Base-by-base conservation (phyloP, 2,888 invertebrate genomes). In the Phaedon cochleariae region DNA sequence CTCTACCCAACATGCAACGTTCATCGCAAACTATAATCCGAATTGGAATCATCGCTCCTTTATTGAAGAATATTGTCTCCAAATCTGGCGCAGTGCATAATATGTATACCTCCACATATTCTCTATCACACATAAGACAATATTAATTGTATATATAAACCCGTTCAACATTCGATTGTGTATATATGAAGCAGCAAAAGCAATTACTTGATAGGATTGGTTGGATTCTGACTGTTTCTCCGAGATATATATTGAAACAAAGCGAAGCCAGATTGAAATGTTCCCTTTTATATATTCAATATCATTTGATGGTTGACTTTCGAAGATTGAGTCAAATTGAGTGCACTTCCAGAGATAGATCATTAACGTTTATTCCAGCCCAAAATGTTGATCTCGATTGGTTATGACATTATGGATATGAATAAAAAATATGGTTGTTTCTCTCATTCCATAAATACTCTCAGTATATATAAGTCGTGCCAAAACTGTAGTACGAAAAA, bases 161-260 rank as follows among this genome's bases (percentile, higher is more conserved):
- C 67, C 67, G 73, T 70, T 64, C 70, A 68, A 65, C 63, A 66
- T 73, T 73, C 73, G 75, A 74, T 74, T 76, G 75, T 76, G 73
- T 73, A 74, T 73, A 74, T 73, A 75, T 68, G 73, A 69, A 71
- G 73, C 70, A 71, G 74, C 73, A 71, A 74, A 76, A 74, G 75
- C 75, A 76, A 76, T 76, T 76, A 76, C 74, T 72, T 72, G 73
- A 75, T 73, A 73, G 71, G 68, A 73, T 70, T 68, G 67, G 67
- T 63, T 53, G 70, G 69, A 72, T 65, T 64, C 62, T 62, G 67
- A 65, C 69, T 72, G 72, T 65, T 64, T 68, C 66, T 64, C 54
- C 17, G 65, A 70, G 72, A 72, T 72, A 72, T 72, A 72, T 67
- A 68, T 63, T 62, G 60, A 48, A 52, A 72, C 72, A 72, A 72